These are phyloP conservation scores for Takifugu flavidus DNA, from an alignment of 2,113 vertebrate genomes.

Conservation along the genomic window DNA sequence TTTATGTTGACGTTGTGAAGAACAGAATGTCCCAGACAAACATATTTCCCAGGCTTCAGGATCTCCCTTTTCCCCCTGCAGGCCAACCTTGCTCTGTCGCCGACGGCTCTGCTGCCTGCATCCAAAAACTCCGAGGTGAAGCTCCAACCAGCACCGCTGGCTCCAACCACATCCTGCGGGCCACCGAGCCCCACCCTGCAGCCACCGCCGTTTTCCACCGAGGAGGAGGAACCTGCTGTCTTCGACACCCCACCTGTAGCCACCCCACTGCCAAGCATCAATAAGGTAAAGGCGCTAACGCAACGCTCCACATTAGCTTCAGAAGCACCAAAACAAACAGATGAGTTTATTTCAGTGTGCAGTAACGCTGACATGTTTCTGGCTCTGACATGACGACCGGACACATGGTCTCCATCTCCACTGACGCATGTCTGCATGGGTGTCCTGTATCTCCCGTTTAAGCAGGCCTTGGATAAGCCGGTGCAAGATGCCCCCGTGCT, in stretches of 20 bases:
- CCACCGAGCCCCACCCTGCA: conserved; percentile 31
- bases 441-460: conserved; percentile 27
- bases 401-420: conserved; percentile 12
- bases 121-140: conserved; percentile 68
- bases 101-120: conserved; percentile 64
- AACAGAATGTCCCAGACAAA: neutral
- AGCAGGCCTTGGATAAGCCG: conserved; percentile 44
- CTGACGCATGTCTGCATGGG: conserved; percentile 27
- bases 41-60: conserved; percentile 7
- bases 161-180: conserved; percentile 35
- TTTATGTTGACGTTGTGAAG: too few relatives aligned
- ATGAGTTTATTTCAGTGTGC: neutral
- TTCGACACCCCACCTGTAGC: conserved; percentile 70
- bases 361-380: neutral
- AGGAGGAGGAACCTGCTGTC: conserved; percentile 67
- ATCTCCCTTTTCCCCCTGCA: conserved; percentile 33
- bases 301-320: neutral
- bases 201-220: conserved; percentile 37
- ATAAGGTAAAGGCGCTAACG: conserved; percentile 64
- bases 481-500: conserved; percentile 34
- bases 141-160: conserved; percentile 43
- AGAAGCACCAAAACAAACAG: neutral
- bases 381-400: conserved; percentile 31
- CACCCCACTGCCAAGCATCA: conserved; percentile 62
- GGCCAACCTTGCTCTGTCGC: conserved; percentile 76